Evolutionary conservation across 2,888 invertebrate species (phyloP).

Genomic region (Alentia gelatinosa): DNA sequence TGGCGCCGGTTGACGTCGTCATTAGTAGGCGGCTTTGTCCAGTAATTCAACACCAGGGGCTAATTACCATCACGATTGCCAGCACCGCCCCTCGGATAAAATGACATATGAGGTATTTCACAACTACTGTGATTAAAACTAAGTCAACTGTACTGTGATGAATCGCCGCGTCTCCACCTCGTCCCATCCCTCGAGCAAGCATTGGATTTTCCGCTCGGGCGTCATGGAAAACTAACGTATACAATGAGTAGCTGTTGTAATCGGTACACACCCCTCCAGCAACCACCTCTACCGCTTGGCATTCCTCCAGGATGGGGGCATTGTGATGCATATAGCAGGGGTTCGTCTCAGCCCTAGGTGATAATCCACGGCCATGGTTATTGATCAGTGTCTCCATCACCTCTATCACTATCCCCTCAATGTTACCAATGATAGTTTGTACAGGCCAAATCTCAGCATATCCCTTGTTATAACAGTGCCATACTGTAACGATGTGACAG

Average conservation of each 20-base stretch:
- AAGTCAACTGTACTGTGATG: not conserved
- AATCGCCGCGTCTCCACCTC: not conserved
- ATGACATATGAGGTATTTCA: slow-evolving; percentile 18
- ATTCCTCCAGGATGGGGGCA: not conserved
- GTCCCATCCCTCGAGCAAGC: not conserved
- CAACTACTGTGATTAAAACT: slow-evolving; percentile 32
- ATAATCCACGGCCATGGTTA: not conserved
- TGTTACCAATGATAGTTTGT: too few relatives aligned
- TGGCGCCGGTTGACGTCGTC: not conserved
- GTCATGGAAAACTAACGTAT: not conserved
- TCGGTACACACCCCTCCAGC: not conserved
- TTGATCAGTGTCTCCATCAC: not conserved
- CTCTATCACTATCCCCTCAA: not conserved
- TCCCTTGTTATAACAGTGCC: too few relatives aligned
- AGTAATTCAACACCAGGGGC: slow-evolving; percentile 5
- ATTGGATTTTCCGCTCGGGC: too few relatives aligned
- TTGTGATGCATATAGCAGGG: not conserved
- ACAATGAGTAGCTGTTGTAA: not conserved
- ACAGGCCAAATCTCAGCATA: too few relatives aligned
- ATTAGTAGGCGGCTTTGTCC: not conserved
- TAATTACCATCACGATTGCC: slow-evolving; percentile 13
- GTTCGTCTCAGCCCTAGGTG: not conserved
- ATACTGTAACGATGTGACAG: too few relatives aligned
- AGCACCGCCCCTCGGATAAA: not conserved
- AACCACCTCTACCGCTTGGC: not conserved